Base-by-base conservation (phyloP, 2,888 invertebrate genomes). In the Mythimna loreyi region DNA sequence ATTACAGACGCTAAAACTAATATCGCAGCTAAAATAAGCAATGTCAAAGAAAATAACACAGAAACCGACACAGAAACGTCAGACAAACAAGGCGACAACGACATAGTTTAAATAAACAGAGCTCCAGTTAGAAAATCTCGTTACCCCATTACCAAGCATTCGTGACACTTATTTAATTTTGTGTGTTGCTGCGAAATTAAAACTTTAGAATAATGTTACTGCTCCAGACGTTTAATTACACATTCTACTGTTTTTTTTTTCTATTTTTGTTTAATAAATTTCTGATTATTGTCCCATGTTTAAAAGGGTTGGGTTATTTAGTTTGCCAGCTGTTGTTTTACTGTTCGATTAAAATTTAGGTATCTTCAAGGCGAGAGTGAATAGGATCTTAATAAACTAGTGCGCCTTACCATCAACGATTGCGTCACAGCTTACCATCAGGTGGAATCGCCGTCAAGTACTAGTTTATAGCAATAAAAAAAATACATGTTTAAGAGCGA, bases 201-300 rank as follows among this genome's bases (percentile, higher is more conserved):
- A 86, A 83, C 81, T 85, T 81, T 67, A 75, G 75, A 78, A 72
- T 60, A 83, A 84, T 86, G 86, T 86, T 82, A 86, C 82, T 80
- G 84, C 79, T 79, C 73, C 43, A 81, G 70, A 82, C 77, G 67
- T 85, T 87, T 87, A 86, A 89, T 89, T 89, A 89, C 87, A 81
- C 68, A 72, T 80, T 66, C 52, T 55, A 61, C 9, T 23, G 64
- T 71, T 65, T 72, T 78, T 45, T 81, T 85, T 65, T 75, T 50
- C 4, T 28, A 28, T n/a, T n/a, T n/a, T n/a, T n/a, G n/a, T n/a
- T n/a, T 8, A 23, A 50, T 19, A 47, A 61, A 75, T 52, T 28
- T 21, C 16, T 33, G n/a, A 25, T 30, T 36, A 25, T 11, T 40
- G 25, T 23, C 3, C 21, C 36, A 16, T 40, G 21, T 72, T 36